These are phyloP conservation scores for Sparidentex hasta DNA, from an alignment of 2,797 vertebrate genomes.

Conservation along the genomic window DNA sequence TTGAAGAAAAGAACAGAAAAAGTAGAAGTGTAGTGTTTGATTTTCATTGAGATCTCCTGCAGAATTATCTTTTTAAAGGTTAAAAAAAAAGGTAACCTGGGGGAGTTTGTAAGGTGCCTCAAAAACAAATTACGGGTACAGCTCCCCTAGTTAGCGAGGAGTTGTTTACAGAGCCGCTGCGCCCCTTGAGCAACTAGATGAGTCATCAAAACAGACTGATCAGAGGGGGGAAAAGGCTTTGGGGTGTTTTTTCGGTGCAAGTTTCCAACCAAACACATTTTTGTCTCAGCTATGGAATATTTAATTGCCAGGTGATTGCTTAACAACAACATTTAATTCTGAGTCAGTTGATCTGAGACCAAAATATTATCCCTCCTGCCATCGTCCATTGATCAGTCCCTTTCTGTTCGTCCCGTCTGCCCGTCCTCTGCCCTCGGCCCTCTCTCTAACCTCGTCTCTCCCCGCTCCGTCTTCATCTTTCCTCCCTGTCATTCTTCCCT, in stretches of 20 bases:
- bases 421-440: conserved; percentile 79
- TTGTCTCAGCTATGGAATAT: conserved; percentile 58
- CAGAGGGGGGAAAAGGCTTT: conserved; percentile 26
- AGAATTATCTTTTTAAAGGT: conserved; percentile 31
- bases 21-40: conserved; percentile 15
- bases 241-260: conserved; percentile 53
- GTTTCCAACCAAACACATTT: conserved; percentile 60
- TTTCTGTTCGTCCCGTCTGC: conserved; percentile 81
- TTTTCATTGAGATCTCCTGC: conserved; percentile 32
- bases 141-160: conserved; percentile 22
- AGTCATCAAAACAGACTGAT: conserved; percentile 70
- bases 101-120: conserved; percentile 33
- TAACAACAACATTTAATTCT: conserved; percentile 47
- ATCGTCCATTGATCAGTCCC: conserved; percentile 84
- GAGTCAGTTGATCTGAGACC: conserved; percentile 74
- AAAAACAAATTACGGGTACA: conserved; percentile 46
- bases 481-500: conserved; percentile 80
- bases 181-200: conserved; percentile 48
- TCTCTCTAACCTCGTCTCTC: conserved; percentile 78
- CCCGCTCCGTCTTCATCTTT: conserved; percentile 76
- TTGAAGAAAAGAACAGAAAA: too few species aligned
- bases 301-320: conserved; percentile 43
- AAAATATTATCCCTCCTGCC: conserved; percentile 75
- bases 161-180: conserved; percentile 50
- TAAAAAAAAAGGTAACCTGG: conserved; percentile 23